These are phyloP conservation scores for Pelosia muscerda DNA, from an alignment of 2,888 invertebrate genomes.

Conservation along the genomic window DNA sequence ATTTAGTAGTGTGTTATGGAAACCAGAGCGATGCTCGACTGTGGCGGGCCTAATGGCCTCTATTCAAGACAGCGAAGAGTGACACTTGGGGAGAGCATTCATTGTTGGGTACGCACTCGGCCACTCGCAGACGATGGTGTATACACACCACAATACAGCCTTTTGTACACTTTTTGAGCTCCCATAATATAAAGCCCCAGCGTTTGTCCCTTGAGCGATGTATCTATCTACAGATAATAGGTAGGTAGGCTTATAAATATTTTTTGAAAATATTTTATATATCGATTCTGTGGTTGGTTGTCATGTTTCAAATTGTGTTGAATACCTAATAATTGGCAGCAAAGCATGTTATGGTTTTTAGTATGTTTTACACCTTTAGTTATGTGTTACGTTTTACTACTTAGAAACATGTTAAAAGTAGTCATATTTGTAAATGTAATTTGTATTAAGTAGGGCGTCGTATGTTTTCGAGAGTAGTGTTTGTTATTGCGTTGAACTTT, in stretches of 20 bases:
- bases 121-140: constrained; percentile 24
- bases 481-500: too few relatives aligned
- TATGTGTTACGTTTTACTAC: too few relatives aligned
- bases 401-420: too few relatives aligned
- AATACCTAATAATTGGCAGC: too few relatives aligned
- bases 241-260: too few relatives aligned
- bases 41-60: constrained; percentile 61
- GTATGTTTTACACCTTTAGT: too few relatives aligned
- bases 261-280: background rate
- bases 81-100: constrained; percentile 61
- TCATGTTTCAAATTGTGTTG: too few relatives aligned
- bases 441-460: too few relatives aligned
- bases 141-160: constrained; percentile 34
- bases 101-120: constrained; percentile 49
- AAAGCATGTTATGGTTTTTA: too few relatives aligned
- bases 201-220: constrained; percentile 1
- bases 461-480: too few relatives aligned
- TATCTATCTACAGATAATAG: background rate
- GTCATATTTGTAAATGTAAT: too few relatives aligned
- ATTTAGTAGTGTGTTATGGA: constrained; percentile 33
- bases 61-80: constrained; percentile 61
- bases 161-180: constrained; percentile 23
- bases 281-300: too few relatives aligned
- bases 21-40: constrained; percentile 41
- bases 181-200: constrained; percentile 12